phyloP scores from a whole-genome alignment of 2,888 invertebrate genomes.

The Ectemnius lituratus region DNA sequence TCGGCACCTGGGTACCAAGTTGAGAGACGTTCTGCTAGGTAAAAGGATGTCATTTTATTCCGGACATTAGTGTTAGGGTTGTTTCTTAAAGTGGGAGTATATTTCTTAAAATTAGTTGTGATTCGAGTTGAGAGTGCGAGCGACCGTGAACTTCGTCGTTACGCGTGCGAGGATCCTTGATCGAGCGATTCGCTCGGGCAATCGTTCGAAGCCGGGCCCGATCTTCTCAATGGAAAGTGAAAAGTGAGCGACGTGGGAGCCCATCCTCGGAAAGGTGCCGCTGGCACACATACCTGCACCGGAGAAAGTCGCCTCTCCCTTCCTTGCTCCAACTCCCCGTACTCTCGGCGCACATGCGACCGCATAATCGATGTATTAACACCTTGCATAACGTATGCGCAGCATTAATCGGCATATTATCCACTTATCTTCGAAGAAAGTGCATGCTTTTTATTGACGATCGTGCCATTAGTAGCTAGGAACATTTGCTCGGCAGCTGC shows the following conservation, averaged over 20 bases:
- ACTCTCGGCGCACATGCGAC: constrained; percentile 20
- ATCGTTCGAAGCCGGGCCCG: constrained; percentile 26
- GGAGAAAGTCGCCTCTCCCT: constrained; percentile 66
- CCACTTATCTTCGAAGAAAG: constrained; percentile 1
- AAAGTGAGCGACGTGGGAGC: constrained; percentile 57
- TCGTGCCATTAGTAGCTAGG: no score
- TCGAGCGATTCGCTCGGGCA: constrained; percentile 26
- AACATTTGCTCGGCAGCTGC: no score
- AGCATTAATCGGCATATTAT: constrained; percentile 47
- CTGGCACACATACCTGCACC: constrained; percentile 71
- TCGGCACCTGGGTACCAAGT: no score
- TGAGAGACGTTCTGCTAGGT: no score
- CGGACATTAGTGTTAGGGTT: no score
- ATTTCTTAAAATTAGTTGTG: no score
- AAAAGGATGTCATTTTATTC: no score
- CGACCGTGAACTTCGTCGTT: constrained; percentile 43
- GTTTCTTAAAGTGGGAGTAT: no score
- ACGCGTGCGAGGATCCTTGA: constrained; percentile 34
- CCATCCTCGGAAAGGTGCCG: constrained; percentile 38
- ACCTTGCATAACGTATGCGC: constrained; percentile 60
- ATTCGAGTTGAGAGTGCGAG: background rate
- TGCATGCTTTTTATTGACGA: no score
- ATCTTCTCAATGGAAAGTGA: constrained; percentile 64
- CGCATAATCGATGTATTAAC: constrained; percentile 66
- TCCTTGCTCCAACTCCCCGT: constrained; percentile 28